These are phyloP conservation scores for Pristis pectinata DNA, from an alignment of 2,797 vertebrate genomes.

Conservation along the genomic window DNA sequence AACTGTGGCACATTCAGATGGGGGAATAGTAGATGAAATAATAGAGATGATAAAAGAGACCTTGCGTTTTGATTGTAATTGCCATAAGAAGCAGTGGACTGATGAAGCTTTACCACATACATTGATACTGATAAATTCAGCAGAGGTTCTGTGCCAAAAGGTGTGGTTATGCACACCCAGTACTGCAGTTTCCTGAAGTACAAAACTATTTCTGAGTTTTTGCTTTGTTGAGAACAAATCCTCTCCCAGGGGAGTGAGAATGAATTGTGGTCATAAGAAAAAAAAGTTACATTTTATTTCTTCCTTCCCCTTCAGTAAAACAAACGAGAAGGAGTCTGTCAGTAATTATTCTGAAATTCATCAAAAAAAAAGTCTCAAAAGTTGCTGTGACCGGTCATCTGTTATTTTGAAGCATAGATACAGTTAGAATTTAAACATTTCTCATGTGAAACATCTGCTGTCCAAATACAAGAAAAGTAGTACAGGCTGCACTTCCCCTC, in stretches of 20 bases:
- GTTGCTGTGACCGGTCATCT: constrained; percentile 23
- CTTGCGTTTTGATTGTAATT: background rate
- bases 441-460: constrained; percentile 29
- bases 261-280: background rate
- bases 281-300: constrained; percentile 17
- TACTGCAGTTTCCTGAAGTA: constrained; percentile 51
- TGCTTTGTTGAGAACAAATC: constrained; percentile 27
- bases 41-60: background rate
- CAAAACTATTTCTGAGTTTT: constrained; percentile 39
- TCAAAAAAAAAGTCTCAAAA: background rate
- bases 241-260: background rate
- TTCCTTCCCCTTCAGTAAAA: constrained; percentile 9
- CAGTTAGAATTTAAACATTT: background rate
- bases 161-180: constrained; percentile 48
- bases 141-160: constrained; percentile 44
- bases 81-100: background rate
- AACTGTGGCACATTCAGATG: background rate
- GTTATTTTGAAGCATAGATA: constrained; percentile 18
- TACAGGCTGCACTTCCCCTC: background rate
- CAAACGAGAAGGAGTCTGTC: background rate
- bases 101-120: background rate
- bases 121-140: constrained; percentile 40
- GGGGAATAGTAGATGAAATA: too few species aligned
- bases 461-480: background rate
- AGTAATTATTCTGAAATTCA: constrained; percentile 28